A percentile compares a stretch with the other conserved stretches of the same genome.
phyloP scores from a whole-genome alignment of 2,888 invertebrate genomes.

The Toxonevra muliebris region DNA sequence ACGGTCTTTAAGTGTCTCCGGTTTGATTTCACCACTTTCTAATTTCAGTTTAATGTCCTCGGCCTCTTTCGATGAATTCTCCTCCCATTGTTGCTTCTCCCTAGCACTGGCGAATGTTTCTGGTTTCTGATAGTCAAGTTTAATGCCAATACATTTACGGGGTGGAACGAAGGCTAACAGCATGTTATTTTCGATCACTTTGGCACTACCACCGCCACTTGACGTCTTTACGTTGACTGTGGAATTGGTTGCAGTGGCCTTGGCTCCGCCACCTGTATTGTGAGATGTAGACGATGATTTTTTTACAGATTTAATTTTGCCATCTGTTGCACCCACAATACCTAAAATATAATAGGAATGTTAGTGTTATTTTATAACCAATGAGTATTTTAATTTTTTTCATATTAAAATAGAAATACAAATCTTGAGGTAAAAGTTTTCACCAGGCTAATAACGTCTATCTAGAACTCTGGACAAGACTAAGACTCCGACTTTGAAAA shows the following conservation, averaged over 20 bases:
- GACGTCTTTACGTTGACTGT: slow-evolving; percentile 45
- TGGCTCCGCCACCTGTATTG: slow-evolving; percentile 41
- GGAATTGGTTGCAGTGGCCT: slow-evolving; percentile 52
- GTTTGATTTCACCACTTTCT: slow-evolving; percentile 71
- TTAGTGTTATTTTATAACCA: too few relatives aligned
- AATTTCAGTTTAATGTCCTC: slow-evolving; percentile 71
- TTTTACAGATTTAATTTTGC: slow-evolving; percentile 37
- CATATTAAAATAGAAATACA: too few relatives aligned
- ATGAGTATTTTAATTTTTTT: too few relatives aligned
- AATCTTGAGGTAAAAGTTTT: too few relatives aligned
- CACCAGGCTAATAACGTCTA: too few relatives aligned
- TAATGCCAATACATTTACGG: slow-evolving; percentile 74
- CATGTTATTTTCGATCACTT: slow-evolving; percentile 63
- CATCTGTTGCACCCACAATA: slow-evolving; percentile 23
- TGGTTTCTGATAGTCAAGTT: slow-evolving; percentile 72
- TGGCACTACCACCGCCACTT: slow-evolving; percentile 26
- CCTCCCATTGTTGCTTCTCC: slow-evolving; percentile 72
- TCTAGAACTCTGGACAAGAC: too few relatives aligned
- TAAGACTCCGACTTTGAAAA: too few relatives aligned
- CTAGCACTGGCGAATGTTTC: slow-evolving; percentile 70
- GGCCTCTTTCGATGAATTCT: slow-evolving; percentile 71
- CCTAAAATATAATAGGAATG: too few relatives aligned
- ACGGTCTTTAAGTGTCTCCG: slow-evolving; percentile 69
- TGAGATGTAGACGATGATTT: slow-evolving; percentile 18
- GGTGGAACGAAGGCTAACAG: slow-evolving; percentile 72